Conservation (phyloP, 2,797 vertebrate species). For the Coranthus polyacanthus region DNA sequence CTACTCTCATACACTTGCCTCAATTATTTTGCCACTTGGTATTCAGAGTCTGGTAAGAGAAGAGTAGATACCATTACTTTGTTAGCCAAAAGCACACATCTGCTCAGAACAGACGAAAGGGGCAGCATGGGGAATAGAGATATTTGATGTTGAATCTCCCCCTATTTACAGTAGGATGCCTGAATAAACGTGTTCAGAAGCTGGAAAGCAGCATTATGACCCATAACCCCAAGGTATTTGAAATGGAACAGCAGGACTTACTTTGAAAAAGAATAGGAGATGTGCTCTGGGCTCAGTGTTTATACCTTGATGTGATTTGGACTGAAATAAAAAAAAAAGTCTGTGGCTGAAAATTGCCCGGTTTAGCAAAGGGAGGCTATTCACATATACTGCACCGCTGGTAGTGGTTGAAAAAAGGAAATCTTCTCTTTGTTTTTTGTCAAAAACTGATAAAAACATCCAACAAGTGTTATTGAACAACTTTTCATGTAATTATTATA, state of each 20-base stretch:
- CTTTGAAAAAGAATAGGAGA: conserved; percentile 84
- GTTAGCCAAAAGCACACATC: conserved; percentile 82
- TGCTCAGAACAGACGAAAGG: conserved; percentile 78
- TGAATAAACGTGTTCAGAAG: conserved; percentile 84
- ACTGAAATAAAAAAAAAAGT: conserved; percentile 74
- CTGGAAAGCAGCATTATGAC: conserved; percentile 82
- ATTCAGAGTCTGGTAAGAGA: conserved; percentile 69
- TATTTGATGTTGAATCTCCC: conserved; percentile 85
- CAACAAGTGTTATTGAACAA: conserved; percentile 36
- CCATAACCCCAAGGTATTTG: conserved; percentile 83
- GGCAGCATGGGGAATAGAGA: conserved; percentile 81
- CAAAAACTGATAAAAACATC: conserved; percentile 46
- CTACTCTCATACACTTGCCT: conserved; percentile 50
- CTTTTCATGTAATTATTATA: conserved; percentile 26
- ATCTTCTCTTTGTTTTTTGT: conserved; percentile 51
- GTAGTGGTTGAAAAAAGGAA: conserved; percentile 36
- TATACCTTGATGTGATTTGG: conserved; percentile 85
- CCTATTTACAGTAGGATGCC: conserved; percentile 83
- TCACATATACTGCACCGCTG: conserved; percentile 50
- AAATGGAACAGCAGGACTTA: conserved; percentile 84
- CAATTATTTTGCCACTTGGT: conserved; percentile 80
- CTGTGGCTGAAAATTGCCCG: conserved; percentile 67
- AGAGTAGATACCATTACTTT: conserved; percentile 78
- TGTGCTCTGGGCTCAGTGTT: conserved; percentile 82
- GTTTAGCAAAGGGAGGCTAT: conserved; percentile 61